Evolutionary conservation across 2,888 invertebrate species (phyloP).

Genomic region (Phalangium opilio): DNA sequence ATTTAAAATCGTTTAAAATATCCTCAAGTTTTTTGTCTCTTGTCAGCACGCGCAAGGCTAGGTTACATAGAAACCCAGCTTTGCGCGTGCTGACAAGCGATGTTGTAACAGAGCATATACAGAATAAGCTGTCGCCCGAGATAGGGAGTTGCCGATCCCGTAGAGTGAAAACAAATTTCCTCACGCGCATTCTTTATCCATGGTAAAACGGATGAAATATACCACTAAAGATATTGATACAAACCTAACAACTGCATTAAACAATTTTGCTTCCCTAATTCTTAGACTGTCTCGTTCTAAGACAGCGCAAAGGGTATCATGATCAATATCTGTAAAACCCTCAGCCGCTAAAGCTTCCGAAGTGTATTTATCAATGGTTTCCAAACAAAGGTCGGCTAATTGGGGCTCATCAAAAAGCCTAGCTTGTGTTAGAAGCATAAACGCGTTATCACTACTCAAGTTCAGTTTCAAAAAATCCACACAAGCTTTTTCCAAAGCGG

Average conservation of each 20-base stretch:
- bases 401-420: slow-evolving; percentile 67
- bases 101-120: no score
- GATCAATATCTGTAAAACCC: slow-evolving; percentile 63
- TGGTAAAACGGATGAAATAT: background rate
- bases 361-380: slow-evolving; percentile 68
- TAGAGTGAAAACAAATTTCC: no score
- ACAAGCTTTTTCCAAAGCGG: slow-evolving; percentile 63
- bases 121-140: no score
- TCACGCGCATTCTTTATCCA: no score
- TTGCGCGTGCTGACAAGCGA: no score
- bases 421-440: slow-evolving; percentile 58
- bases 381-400: slow-evolving; percentile 60
- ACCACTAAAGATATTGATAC: slow-evolving; percentile 1
- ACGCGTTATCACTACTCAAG: slow-evolving; percentile 65
- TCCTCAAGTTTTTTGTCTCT: no score
- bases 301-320: slow-evolving; percentile 58
- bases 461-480: slow-evolving; percentile 59
- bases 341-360: slow-evolving; percentile 62
- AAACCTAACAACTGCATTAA: slow-evolving; percentile 48
- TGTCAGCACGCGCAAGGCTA: no score
- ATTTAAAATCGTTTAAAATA: background rate
- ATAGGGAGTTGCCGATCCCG: no score
- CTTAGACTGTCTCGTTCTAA: slow-evolving; percentile 60
- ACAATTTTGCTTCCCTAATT: slow-evolving; percentile 60
- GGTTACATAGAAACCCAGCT: no score